Evolutionary conservation across 2,113 vertebrate species (phyloP).

Genomic region (human): GRCh38 chr6:127724001-127724500

Average conservation of each 20-base stretch:
- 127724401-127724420: background rate
- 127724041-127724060: background rate
- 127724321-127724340: background rate
- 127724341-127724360: background rate
- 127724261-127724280: background rate
- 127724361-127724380: background rate
- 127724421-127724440: slow-evolving; percentile 2
- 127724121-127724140: background rate
- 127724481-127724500: background rate
- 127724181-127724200: background rate
- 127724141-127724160: background rate
- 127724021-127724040: background rate
- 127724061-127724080: background rate
- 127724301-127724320: background rate
- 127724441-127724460: background rate
- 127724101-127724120: background rate
- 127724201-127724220: background rate
- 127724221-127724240: background rate
- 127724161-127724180: background rate
- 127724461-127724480: background rate
- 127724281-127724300: background rate
- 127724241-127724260: background rate
- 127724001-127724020: background rate
- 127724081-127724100: background rate
- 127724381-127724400: background rate